Conservation (phyloP, 2,113 vertebrate genomes). For the Alces alces region DNA sequence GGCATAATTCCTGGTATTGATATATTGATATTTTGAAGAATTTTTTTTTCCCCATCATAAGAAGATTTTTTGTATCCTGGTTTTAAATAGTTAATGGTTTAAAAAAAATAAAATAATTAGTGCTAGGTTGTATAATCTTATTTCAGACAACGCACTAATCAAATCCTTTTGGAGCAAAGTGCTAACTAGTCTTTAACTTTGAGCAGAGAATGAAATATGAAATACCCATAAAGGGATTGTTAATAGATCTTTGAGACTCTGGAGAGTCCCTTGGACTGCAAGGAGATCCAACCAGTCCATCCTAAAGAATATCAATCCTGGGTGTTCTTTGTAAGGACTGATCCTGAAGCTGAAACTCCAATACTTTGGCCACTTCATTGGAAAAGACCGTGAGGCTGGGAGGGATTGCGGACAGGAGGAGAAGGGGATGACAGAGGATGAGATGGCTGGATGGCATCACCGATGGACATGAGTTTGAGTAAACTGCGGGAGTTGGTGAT, state of each 20-base stretch:
- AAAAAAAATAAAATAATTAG: background rate
- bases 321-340: no score
- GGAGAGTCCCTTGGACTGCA: no score
- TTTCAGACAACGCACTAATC: slow-evolving; percentile 1
- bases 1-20: background rate
- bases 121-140: background rate
- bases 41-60: background rate
- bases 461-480: no score
- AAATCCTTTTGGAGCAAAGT: background rate
- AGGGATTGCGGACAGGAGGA: no score
- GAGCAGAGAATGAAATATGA: background rate
- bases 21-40: background rate
- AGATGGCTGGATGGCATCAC: no score
- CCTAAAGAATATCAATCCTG: no score
- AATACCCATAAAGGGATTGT: background rate
- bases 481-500: no score
- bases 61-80: background rate
- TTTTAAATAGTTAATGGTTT: background rate
- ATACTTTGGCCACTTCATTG: no score
- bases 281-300: no score
- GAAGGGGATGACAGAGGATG: no score
- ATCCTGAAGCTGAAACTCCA: no score
- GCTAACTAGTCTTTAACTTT: slow-evolving; percentile 18
- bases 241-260: background rate
- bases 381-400: no score